These are phyloP conservation scores for Drosophila hamatofila DNA, from an alignment of 2,888 invertebrate species.

Conservation along the genomic window DNA sequence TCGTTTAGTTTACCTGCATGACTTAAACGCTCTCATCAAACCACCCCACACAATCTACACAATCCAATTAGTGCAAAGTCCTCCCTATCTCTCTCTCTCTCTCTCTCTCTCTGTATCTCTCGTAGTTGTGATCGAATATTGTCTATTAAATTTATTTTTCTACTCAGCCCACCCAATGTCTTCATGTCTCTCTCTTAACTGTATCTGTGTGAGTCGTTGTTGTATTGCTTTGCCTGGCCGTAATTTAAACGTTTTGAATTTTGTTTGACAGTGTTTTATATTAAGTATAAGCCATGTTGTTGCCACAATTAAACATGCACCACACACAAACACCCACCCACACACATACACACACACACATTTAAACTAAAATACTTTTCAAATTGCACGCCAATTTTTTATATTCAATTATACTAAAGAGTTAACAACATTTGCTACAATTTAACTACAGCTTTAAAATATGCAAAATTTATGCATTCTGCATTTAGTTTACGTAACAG, in stretches of 20 bases:
- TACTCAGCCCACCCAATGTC: constrained; percentile 25
- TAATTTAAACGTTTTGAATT: constrained; percentile 79
- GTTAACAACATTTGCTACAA: constrained; percentile 20
- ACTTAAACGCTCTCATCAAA: constrained; percentile 24
- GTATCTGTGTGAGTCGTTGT: constrained; percentile 68
- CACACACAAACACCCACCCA: constrained; percentile 17
- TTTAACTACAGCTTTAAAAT: constrained; percentile 4
- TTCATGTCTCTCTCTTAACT: constrained; percentile 28
- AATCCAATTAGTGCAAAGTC: constrained; percentile 9
- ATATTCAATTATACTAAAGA: constrained; percentile 7
- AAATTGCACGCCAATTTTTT: constrained; percentile 54
- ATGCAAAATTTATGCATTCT: not conserved
- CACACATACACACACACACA: constrained; percentile 9
- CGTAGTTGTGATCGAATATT: constrained; percentile 38
- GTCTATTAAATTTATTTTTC: constrained; percentile 24
- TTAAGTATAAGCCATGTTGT: constrained; percentile 66
- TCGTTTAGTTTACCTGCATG: constrained; percentile 38
- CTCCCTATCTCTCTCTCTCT: not conserved
- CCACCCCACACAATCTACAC: not conserved
- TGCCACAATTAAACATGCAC: constrained; percentile 34
- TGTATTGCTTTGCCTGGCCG: constrained; percentile 86
- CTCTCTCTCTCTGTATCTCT: not conserved
- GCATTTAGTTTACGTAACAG: not conserved
- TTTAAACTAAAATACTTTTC: constrained; percentile 2
- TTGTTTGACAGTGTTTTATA: constrained; percentile 61